These are phyloP conservation scores for Plectropomus leopardus DNA, from an alignment of 2,113 vertebrate genomes.

Conservation along the genomic window DNA sequence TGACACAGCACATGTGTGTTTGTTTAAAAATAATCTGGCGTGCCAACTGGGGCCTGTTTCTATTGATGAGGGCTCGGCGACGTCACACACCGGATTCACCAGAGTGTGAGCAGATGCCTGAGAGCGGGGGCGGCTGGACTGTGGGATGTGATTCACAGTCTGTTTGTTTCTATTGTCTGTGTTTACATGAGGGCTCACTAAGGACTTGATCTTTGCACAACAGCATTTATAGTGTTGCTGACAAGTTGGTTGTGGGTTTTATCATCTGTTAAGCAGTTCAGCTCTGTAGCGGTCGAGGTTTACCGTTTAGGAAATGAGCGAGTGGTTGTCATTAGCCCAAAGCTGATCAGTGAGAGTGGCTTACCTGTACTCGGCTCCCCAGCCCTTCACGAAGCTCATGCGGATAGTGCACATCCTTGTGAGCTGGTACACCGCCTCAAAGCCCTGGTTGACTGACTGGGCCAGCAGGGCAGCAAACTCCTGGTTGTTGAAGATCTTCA, in stretches of 20 bases:
- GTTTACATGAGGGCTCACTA: slow-evolving; percentile 27
- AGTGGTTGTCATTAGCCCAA: neutral
- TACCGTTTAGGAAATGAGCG: neutral
- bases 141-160: slow-evolving; percentile 65
- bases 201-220: slow-evolving; percentile 4
- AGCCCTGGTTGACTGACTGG: slow-evolving; percentile 98
- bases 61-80: slow-evolving; percentile 51
- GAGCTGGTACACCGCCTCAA: slow-evolving; percentile 98
- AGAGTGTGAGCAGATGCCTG: slow-evolving; percentile 53
- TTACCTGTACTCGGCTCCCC: slow-evolving; percentile 99
- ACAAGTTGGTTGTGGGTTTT: slow-evolving; percentile 2
- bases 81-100: slow-evolving; percentile 51
- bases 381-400: slow-evolving; percentile 99
- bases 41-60: slow-evolving; percentile 55
- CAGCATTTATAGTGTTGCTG: neutral
- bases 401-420: slow-evolving; percentile 99
- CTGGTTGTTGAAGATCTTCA: slow-evolving; percentile 99
- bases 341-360: neutral
- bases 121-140: slow-evolving; percentile 42
- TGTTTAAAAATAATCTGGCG: slow-evolving; percentile 73
- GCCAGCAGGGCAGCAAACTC: slow-evolving; percentile 97
- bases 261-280: neutral
- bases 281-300: neutral
- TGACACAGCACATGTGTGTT: slow-evolving; percentile 77
- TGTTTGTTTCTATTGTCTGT: slow-evolving; percentile 66